These are phyloP conservation scores for Pammene fasciana DNA, from an alignment of 2,888 invertebrate genomes.

Conservation along the genomic window DNA sequence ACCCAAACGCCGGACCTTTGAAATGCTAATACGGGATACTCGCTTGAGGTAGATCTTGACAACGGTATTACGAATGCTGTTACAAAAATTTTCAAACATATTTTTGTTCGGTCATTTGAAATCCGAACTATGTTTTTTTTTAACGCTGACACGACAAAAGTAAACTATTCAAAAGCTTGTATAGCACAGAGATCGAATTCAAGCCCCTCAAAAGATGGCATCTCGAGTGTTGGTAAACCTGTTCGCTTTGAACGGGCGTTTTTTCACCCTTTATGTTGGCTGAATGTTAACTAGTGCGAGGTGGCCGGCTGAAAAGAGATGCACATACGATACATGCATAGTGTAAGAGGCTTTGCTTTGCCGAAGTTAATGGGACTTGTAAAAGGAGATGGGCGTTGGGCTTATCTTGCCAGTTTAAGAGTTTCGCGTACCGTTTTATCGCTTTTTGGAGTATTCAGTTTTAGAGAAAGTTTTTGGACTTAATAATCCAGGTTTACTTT, in stretches of 20 bases:
- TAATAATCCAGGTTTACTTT: background rate
- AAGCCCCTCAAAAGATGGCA: conserved; percentile 63
- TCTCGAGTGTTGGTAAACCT: conserved; percentile 59
- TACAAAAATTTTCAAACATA: too few species aligned
- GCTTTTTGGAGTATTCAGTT: conserved; percentile 35
- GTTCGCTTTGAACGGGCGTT: conserved; percentile 63
- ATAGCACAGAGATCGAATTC: conserved; percentile 67
- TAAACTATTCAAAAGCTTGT: conserved; percentile 47
- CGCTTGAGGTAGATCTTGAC: conserved; percentile 59
- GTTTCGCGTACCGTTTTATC: conserved; percentile 55
- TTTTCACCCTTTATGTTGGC: conserved; percentile 64
- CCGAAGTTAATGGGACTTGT: conserved; percentile 76
- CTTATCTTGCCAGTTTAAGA: conserved; percentile 69
- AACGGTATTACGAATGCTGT: conserved; percentile 11
- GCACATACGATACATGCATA: conserved; percentile 79
- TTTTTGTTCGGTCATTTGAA: background rate
- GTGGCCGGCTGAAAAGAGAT: conserved; percentile 77
- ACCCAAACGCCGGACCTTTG: conserved; percentile 61
- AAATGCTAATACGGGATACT: conserved; percentile 63
- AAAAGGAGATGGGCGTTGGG: conserved; percentile 56
- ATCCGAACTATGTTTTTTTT: conserved; percentile 8
- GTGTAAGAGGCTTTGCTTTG: conserved; percentile 72
- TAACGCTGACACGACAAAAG: conserved; percentile 7
- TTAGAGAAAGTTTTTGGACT: background rate
- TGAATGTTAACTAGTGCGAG: conserved; percentile 62